Percentiles rank a stretch among this genome's conserved stretches.
phyloP scores from a whole-genome alignment of 2,797 vertebrate species.

The Galaxias olidus region DNA sequence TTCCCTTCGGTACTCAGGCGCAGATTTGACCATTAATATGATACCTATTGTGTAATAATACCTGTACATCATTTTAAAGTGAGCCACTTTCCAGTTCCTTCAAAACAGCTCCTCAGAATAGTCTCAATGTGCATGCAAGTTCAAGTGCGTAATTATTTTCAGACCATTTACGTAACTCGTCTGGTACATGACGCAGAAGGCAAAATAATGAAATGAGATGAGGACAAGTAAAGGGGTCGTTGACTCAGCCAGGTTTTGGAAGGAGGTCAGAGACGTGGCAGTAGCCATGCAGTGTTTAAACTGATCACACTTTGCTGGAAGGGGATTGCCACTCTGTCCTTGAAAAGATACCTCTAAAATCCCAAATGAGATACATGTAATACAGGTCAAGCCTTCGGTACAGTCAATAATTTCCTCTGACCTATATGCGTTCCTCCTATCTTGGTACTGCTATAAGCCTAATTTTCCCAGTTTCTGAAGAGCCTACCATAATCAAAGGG shows the following conservation, averaged over 20 bases:
- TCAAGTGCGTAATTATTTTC: neutral
- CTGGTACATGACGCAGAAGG: neutral
- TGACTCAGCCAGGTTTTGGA: neutral
- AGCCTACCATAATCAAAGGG: constrained; percentile 10
- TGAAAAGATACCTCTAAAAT: neutral
- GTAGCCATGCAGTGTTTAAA: neutral
- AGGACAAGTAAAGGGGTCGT: neutral
- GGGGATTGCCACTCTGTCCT: neutral
- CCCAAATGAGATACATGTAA: neutral
- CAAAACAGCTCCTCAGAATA: neutral
- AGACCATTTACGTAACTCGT: neutral
- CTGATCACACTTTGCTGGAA: neutral
- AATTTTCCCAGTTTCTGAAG: neutral
- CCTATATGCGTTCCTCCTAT: neutral
- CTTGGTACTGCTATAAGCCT: neutral
- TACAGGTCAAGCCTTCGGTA: neutral
- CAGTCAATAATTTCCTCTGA: neutral
- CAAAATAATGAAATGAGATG: neutral
- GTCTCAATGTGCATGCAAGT: neutral
- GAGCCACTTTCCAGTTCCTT: too few species aligned
- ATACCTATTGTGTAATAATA: too few species aligned
- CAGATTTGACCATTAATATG: too few species aligned
- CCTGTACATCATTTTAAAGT: too few species aligned
- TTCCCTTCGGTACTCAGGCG: too few species aligned
- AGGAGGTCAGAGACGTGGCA: neutral